A percentile compares a stretch with the other conserved stretches of the same genome.
phyloP scores from a whole-genome alignment of 2,113 vertebrate genomes.

The Limnothrissa miodon region DNA sequence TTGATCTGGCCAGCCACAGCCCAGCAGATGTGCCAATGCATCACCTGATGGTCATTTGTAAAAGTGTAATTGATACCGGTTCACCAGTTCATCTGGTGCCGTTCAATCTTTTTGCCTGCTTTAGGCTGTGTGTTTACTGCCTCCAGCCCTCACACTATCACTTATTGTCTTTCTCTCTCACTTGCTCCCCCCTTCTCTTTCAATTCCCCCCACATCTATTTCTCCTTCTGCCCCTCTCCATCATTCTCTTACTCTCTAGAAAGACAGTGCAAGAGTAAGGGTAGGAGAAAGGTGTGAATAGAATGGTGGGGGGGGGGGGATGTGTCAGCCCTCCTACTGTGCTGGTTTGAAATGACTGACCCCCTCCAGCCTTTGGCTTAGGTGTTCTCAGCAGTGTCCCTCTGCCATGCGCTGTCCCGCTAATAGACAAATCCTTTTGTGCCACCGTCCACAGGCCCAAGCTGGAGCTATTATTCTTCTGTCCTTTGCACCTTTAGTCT shows the following conservation, averaged over 20 bases:
- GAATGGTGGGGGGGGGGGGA: not conserved
- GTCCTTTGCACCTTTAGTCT: not conserved
- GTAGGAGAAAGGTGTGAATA: not conserved
- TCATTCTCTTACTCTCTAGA: not conserved
- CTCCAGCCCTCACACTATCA: not conserved
- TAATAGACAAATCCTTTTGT: not conserved
- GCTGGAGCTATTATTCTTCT: not conserved
- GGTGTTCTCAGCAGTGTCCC: not conserved
- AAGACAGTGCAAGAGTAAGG: not conserved
- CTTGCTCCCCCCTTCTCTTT: not conserved
- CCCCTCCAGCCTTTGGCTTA: not conserved
- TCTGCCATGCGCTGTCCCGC: not conserved
- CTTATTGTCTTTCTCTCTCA: constrained; percentile 6
- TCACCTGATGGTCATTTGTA: not conserved
- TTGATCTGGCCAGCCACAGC: not conserved
- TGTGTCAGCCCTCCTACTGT: not conserved
- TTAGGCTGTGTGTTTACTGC: not conserved
- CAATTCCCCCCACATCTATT: constrained; percentile 20
- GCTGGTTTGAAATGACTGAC: not conserved
- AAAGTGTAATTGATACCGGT: not conserved
- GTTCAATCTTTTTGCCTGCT: not conserved
- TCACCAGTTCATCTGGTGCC: not conserved
- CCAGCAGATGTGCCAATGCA: not conserved
- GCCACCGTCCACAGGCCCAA: not conserved
- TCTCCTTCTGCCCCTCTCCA: constrained; percentile 2